Conservation (phyloP, 1,140 invertebrate genomes). For the Bradysia coprophila region DNA sequence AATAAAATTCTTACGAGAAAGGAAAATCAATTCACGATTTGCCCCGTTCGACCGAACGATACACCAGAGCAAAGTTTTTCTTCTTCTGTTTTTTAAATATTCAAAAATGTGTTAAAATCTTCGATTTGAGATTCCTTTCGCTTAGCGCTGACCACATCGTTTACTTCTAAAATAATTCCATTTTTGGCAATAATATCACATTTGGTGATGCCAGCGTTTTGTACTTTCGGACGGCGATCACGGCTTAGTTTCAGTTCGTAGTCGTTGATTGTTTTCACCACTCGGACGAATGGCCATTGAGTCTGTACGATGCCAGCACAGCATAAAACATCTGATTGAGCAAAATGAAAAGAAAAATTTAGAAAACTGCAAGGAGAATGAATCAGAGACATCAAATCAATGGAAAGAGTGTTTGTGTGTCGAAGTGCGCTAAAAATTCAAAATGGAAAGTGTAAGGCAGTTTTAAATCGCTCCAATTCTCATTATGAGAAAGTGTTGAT, state of each 20-base stretch:
- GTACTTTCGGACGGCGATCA: slow-evolving; percentile 30
- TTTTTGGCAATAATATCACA: slow-evolving; percentile 38
- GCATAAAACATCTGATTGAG: slow-evolving; percentile 29
- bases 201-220: slow-evolving; percentile 29
- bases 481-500: too few relatives aligned
- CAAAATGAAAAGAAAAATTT: background rate
- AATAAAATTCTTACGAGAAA: too few relatives aligned
- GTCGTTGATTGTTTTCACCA: slow-evolving; percentile 25
- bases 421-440: too few relatives aligned
- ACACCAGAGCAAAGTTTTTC: too few relatives aligned
- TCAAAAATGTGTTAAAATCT: too few relatives aligned
- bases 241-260: slow-evolving; percentile 27
- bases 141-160: slow-evolving; percentile 24
- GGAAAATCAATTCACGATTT: too few relatives aligned
- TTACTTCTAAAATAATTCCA: slow-evolving; percentile 37
- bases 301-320: slow-evolving; percentile 33
- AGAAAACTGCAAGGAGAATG: background rate
- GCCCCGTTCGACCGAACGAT: too few relatives aligned
- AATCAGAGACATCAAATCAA: background rate
- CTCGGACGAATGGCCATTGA: slow-evolving; percentile 30
- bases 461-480: too few relatives aligned
- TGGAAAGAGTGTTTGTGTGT: background rate
- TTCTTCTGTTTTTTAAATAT: too few relatives aligned
- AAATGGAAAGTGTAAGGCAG: too few relatives aligned
- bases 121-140: slow-evolving; percentile 2